A percentile compares a stretch with the other conserved stretches of the same genome.
Conservation (phyloP, 2,113 vertebrate genomes). For the Isichthys henryi region DNA sequence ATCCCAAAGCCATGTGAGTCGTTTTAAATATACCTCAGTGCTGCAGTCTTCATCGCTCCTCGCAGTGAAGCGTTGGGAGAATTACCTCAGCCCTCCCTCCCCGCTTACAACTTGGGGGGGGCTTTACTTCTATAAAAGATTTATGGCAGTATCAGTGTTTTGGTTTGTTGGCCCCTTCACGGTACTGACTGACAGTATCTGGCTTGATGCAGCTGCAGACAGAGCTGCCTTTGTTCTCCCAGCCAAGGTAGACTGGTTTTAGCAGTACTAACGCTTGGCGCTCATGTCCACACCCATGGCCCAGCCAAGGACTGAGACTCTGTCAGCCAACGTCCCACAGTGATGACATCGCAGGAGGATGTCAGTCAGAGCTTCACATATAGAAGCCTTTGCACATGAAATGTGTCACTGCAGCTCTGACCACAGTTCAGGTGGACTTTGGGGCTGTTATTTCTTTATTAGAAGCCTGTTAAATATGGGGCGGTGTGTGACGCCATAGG, state of each 20-base stretch:
- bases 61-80: constrained; percentile 63
- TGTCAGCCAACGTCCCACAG: not conserved
- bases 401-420: not conserved
- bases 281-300: not conserved
- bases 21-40: constrained; percentile 69
- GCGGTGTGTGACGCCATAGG: not conserved
- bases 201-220: not conserved
- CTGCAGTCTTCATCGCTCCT: constrained; percentile 68
- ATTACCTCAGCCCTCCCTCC: constrained; percentile 66
- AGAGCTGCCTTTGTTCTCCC: not conserved
- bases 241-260: too few species aligned
- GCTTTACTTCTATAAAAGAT: constrained; percentile 70
- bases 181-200: constrained; percentile 6
- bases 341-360: not conserved
- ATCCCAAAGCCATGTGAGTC: constrained; percentile 65
- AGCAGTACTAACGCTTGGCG: not conserved
- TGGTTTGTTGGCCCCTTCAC: not conserved
- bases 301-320: not conserved
- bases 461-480: not conserved
- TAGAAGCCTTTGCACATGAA: not conserved
- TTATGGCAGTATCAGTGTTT: constrained; percentile 52
- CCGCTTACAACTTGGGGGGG: constrained; percentile 57
- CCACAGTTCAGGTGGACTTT: not conserved
- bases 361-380: not conserved
- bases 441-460: not conserved